These are phyloP conservation scores for Neopipo cinnamomea DNA, from an alignment of 2,113 vertebrate species.

Conservation along the genomic window DNA sequence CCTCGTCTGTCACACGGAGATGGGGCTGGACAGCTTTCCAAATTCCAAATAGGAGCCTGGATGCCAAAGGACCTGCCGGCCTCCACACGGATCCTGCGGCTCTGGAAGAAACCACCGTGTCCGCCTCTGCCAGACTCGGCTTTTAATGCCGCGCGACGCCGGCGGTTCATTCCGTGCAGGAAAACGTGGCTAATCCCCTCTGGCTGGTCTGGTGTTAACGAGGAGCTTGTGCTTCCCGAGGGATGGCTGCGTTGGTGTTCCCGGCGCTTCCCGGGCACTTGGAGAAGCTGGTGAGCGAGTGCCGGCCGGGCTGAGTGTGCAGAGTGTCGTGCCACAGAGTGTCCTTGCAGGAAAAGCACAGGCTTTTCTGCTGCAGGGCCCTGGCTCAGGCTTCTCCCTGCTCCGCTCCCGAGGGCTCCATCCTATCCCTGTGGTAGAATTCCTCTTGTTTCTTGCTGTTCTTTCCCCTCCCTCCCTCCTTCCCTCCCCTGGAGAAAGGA, in stretches of 20 bases:
- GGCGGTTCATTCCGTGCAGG: background rate
- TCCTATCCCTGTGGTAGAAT: background rate
- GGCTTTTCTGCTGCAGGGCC: background rate
- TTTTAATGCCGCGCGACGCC: background rate
- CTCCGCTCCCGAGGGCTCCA: background rate
- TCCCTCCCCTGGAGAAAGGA: background rate
- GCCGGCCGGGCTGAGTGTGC: too few relatives aligned
- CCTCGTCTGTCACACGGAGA: background rate
- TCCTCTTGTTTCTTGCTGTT: background rate
- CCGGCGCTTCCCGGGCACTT: background rate
- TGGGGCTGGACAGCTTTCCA: background rate
- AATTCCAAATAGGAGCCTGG: background rate
- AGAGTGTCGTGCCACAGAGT: background rate
- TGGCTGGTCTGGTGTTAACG: background rate
- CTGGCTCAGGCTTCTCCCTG: background rate
- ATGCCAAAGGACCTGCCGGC: background rate
- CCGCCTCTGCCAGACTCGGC: background rate
- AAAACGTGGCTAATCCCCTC: background rate
- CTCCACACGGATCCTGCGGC: background rate
- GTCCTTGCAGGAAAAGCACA: background rate
- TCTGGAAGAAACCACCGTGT: background rate
- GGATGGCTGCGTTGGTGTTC: background rate
- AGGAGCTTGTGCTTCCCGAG: background rate
- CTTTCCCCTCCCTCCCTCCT: too few relatives aligned
- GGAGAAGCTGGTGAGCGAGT: background rate